Evolutionary conservation across 2,797 vertebrate genomes (phyloP).

Genomic region (Chrysocyon brachyurus): DNA sequence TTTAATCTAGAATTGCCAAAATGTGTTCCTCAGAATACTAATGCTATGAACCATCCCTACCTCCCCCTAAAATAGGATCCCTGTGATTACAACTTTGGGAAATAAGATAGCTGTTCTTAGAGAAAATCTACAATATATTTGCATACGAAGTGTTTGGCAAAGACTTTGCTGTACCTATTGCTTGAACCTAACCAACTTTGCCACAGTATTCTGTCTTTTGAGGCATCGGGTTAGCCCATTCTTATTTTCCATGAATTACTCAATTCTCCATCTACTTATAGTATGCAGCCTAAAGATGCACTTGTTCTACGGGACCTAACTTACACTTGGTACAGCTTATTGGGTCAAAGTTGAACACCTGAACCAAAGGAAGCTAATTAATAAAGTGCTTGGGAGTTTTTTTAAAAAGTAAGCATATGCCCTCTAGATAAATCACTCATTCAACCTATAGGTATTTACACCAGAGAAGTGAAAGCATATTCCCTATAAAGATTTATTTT

Average conservation of each 20-base stretch:
- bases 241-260: slow-evolving; percentile 23
- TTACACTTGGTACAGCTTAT: background rate
- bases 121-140: slow-evolving; percentile 45
- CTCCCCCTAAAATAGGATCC: background rate
- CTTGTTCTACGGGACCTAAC: background rate
- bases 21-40: slow-evolving; percentile 23
- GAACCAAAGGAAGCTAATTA: background rate
- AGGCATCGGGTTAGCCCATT: background rate
- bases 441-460: background rate
- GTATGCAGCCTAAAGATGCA: background rate
- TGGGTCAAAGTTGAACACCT: background rate
- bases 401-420: background rate
- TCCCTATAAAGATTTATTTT: background rate
- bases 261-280: background rate
- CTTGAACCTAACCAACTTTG: background rate
- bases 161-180: background rate
- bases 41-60: background rate
- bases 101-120: background rate
- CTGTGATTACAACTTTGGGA: slow-evolving; percentile 24
- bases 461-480: background rate
- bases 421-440: background rate
- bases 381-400: background rate
- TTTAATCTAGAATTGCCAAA: slow-evolving; percentile 64
- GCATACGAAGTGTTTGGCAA: slow-evolving; percentile 13
- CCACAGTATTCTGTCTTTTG: background rate